Conservation (phyloP, 2,888 invertebrate genomes). For the Dolomedes plantarius region DNA sequence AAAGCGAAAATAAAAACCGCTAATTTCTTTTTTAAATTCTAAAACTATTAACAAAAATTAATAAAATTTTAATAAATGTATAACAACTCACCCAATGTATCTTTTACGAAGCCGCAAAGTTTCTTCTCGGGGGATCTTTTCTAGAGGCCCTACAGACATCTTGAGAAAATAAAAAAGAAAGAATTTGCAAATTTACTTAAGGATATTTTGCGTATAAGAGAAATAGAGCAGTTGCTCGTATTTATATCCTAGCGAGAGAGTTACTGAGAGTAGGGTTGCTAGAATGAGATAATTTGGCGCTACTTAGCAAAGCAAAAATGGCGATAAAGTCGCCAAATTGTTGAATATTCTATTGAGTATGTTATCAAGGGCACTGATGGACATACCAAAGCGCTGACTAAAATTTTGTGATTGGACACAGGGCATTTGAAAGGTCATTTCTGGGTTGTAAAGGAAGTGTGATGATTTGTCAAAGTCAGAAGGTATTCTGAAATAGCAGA, state of each 20-base stretch:
- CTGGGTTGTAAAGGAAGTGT: no score
- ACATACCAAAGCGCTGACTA: background rate
- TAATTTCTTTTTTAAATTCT: no score
- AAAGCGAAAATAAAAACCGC: no score
- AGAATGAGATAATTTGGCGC: background rate
- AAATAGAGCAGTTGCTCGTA: background rate
- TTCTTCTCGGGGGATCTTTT: slow-evolving; percentile 86
- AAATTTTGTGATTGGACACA: background rate
- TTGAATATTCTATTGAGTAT: background rate
- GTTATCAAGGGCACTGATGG: background rate
- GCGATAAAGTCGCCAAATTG: background rate
- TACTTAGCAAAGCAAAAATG: background rate
- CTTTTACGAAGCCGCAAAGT: slow-evolving; percentile 88
- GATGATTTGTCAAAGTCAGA: no score
- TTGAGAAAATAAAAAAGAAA: background rate
- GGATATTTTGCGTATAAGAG: background rate
- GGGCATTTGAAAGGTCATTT: background rate
- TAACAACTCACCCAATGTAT: slow-evolving; percentile 86
- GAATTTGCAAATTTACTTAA: slow-evolving; percentile 1
- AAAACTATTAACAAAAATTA: slow-evolving; percentile 33
- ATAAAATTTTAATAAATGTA: slow-evolving; percentile 15
- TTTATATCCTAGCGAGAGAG: background rate
- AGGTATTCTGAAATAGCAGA: no score
- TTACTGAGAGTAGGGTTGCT: background rate
- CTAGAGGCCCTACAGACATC: slow-evolving; percentile 76